Conservation (phyloP, 2,113 vertebrate species). For the Stomatorhinus ivindoensis region DNA sequence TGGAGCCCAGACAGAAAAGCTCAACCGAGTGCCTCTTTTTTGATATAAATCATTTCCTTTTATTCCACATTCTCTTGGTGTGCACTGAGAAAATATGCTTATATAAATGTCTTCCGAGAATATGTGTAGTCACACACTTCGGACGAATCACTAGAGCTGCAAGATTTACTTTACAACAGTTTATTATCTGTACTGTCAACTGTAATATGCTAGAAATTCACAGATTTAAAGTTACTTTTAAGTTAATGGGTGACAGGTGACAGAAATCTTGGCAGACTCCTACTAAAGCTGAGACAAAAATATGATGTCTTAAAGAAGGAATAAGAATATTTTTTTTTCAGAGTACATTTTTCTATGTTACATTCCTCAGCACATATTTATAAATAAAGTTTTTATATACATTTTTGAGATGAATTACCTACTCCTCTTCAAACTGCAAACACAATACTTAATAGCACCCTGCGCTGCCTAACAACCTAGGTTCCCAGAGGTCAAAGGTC, state of each 20-base stretch:
- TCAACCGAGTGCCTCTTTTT: slow-evolving; percentile 34
- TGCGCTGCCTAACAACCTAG: slow-evolving; percentile 29
- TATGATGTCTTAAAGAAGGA: not conserved
- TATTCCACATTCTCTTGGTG: slow-evolving; percentile 11
- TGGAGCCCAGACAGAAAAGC: slow-evolving; percentile 37
- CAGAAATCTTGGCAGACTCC: not conserved
- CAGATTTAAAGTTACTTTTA: not conserved
- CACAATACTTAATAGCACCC: slow-evolving; percentile 22
- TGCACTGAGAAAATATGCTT: slow-evolving; percentile 6
- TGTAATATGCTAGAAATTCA: not conserved
- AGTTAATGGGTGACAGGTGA: not conserved
- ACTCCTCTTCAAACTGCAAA: slow-evolving; percentile 19
- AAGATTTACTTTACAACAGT: not conserved
- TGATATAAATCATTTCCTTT: slow-evolving; percentile 13
- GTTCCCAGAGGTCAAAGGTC: slow-evolving; percentile 49
- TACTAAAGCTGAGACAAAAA: not conserved
- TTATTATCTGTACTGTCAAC: not conserved
- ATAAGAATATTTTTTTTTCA: not conserved
- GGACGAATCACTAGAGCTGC: not conserved
- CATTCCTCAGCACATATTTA: not conserved
- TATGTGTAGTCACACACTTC: not conserved
- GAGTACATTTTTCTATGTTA: not conserved
- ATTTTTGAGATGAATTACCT: slow-evolving; percentile 22
- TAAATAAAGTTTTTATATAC: not conserved
- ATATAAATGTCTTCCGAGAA: slow-evolving; percentile 16